These are phyloP conservation scores for Euura saliciscinereae DNA, from an alignment of 1,140 invertebrate genomes.

Conservation along the genomic window DNA sequence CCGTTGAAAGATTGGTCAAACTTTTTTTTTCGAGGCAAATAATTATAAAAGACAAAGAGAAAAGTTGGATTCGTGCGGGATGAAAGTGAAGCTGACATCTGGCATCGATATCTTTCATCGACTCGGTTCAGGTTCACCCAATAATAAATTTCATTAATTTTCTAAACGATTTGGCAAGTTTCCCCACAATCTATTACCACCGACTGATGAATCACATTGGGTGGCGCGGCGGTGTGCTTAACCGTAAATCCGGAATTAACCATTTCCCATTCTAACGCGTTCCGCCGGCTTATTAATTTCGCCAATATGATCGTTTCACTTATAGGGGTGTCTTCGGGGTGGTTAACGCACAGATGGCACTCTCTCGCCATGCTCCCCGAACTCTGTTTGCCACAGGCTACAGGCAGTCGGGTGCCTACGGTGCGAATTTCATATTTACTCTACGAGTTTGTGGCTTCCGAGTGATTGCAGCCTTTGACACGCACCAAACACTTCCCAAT, in stretches of 20 bases:
- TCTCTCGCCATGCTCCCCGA: not conserved
- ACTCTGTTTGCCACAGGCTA: not conserved
- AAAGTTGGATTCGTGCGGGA: too few relatives aligned
- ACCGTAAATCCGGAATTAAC: conserved; percentile 41
- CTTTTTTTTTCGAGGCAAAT: too few relatives aligned
- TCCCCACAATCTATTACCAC: not conserved
- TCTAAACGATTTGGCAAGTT: conserved; percentile 13
- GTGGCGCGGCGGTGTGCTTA: not conserved
- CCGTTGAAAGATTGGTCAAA: not conserved
- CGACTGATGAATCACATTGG: not conserved
- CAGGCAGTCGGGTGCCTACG: not conserved
- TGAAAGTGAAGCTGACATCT: not conserved
- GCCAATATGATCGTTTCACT: conserved; percentile 39
- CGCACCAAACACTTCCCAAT: not conserved
- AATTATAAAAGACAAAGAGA: too few relatives aligned
- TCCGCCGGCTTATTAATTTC: conserved; percentile 53
- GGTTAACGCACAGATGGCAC: conserved; percentile 46
- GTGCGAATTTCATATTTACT: conserved; percentile 7
- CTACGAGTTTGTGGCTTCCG: not conserved
- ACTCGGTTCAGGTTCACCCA: not conserved
- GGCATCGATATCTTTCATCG: not conserved
- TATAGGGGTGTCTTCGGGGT: conserved; percentile 20
- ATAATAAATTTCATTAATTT: conserved; percentile 18
- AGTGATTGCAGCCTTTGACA: conserved; percentile 1
- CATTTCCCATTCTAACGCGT: conserved; percentile 41